phyloP scores from a whole-genome alignment of 2,888 invertebrate species.

The Prosopocoilus inquinatus region DNA sequence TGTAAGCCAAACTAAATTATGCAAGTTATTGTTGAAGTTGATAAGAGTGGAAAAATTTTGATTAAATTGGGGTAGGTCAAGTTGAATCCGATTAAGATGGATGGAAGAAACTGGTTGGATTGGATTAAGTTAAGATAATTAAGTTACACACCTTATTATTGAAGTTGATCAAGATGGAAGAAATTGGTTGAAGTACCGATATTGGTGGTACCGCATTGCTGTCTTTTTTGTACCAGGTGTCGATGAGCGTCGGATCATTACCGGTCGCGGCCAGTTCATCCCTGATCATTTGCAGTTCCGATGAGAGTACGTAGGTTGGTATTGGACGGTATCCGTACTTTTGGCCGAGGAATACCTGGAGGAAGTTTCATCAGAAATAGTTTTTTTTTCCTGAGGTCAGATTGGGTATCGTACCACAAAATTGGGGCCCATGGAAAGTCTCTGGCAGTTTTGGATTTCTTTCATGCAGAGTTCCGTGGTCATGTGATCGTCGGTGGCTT shows the following conservation, averaged over 20 bases:
- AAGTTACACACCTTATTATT: slow-evolving; percentile 80
- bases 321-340: slow-evolving; percentile 98
- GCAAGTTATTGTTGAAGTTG: too few relatives aligned
- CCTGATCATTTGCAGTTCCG: slow-evolving; percentile 82
- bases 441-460: slow-evolving; percentile 96
- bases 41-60: too few relatives aligned
- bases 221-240: slow-evolving; percentile 95
- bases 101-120: too few relatives aligned
- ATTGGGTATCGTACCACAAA: slow-evolving; percentile 69
- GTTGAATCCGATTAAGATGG: too few relatives aligned
- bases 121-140: neutral
- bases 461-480: slow-evolving; percentile 97
- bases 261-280: slow-evolving; percentile 82
- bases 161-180: slow-evolving; percentile 94
- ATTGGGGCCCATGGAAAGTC: slow-evolving; percentile 96
- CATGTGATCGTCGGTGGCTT: slow-evolving; percentile 99
- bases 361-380: neutral
- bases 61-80: too few relatives aligned
- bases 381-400: neutral
- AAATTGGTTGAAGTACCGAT: slow-evolving; percentile 94
- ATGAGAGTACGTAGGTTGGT: slow-evolving; percentile 90
- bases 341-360: slow-evolving; percentile 88
- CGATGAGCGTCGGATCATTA: slow-evolving; percentile 78
- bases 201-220: slow-evolving; percentile 94
- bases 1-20: too few relatives aligned